Percentiles rank a stretch among this genome's conserved stretches.
These are phyloP conservation scores for Campoletis sonorensis DNA, from an alignment of 1,140 invertebrate genomes.

Conservation along the genomic window DNA sequence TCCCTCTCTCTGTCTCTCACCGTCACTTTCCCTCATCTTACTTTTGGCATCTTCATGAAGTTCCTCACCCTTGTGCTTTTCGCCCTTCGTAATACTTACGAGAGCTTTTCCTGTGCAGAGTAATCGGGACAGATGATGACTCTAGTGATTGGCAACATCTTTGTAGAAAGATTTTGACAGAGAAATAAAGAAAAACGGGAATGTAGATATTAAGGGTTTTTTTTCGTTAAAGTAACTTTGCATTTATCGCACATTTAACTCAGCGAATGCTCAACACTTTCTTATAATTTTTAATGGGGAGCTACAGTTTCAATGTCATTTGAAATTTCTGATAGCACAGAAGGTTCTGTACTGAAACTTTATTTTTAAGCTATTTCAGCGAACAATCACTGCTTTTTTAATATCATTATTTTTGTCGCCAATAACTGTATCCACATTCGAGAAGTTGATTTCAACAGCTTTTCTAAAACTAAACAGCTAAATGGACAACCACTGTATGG, in stretches of 20 bases:
- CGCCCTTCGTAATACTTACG: slow-evolving; percentile 3
- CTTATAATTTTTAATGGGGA: too few relatives aligned
- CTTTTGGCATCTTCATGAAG: slow-evolving; percentile 17
- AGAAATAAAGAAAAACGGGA: not conserved
- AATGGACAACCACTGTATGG: slow-evolving; percentile 5
- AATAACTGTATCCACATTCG: slow-evolving; percentile 43
- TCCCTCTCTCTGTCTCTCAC: not conserved
- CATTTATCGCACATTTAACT: too few relatives aligned
- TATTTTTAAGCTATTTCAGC: not conserved
- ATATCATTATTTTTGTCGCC: not conserved
- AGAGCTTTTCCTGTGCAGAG: not conserved
- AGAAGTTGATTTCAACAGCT: not conserved
- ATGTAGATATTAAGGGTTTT: not conserved
- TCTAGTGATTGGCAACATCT: not conserved
- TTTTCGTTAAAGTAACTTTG: not conserved
- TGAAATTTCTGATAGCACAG: too few relatives aligned
- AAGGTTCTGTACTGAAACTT: too few relatives aligned
- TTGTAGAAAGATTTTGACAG: not conserved
- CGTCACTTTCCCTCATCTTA: slow-evolving; percentile 9
- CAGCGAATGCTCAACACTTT: too few relatives aligned
- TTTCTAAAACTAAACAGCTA: slow-evolving; percentile 15
- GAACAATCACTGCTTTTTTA: not conserved
- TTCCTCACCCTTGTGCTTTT: slow-evolving; percentile 26
- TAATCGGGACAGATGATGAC: not conserved
- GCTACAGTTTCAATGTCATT: too few relatives aligned